phyloP scores from a whole-genome alignment of 53 echinoderm and acorn worm genomes.

The Holothuria leucospilota region DNA sequence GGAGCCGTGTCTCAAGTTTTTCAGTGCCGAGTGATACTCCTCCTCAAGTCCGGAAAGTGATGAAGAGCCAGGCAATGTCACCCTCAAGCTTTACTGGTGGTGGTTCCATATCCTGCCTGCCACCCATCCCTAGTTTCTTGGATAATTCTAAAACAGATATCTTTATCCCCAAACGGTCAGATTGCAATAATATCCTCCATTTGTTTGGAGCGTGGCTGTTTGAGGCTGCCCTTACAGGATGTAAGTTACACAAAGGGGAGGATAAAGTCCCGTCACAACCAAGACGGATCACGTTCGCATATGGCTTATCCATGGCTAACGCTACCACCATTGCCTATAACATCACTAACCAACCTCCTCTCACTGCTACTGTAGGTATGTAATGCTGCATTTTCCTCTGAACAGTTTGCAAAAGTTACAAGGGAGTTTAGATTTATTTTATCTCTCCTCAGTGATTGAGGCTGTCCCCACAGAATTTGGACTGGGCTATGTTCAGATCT shows the following conservation, averaged over 20 bases:
- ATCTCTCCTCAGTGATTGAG: not conserved
- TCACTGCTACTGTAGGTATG: conserved; percentile 83
- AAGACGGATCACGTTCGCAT: conserved; percentile 70
- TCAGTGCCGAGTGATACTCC: conserved; percentile 60
- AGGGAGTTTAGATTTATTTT: not conserved
- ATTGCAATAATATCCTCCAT: conserved; percentile 96
- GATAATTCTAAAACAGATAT: conserved; percentile 40
- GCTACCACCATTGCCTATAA: conserved; percentile 61
- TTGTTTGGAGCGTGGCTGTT: conserved; percentile 98
- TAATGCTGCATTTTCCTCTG: conserved; percentile 37
- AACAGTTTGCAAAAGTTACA: conserved; percentile 43
- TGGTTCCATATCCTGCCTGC: conserved; percentile 43
- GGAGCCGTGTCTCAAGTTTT: conserved; percentile 66
- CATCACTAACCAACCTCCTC: conserved; percentile 66
- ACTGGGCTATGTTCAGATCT: too few species aligned
- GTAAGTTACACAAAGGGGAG: conserved; percentile 87
- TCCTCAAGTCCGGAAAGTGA: conserved; percentile 70
- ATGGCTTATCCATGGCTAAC: conserved; percentile 70
- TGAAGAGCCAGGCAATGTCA: conserved; percentile 47
- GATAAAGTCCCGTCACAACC: conserved; percentile 67
- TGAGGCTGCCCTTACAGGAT: conserved; percentile 96
- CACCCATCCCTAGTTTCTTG: conserved; percentile 50
- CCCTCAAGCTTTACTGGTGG: not conserved
- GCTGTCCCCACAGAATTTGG: not conserved
- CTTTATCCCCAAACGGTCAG: conserved; percentile 75